Base-by-base conservation (phyloP, 2,888 invertebrate species). In the Petrophora chlorosata region DNA sequence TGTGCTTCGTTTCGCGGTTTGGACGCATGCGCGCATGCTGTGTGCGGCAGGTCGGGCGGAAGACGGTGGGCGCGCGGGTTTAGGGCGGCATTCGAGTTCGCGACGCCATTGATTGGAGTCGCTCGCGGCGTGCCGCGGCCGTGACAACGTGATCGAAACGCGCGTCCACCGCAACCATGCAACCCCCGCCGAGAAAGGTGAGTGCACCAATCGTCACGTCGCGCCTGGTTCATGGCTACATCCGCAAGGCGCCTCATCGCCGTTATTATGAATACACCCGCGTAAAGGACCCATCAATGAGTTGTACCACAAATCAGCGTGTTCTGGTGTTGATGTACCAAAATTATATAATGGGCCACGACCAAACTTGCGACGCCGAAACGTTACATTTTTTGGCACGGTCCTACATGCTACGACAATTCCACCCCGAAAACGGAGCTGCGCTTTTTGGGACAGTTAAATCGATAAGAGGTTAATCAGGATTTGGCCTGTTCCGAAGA, bases 131-230 rank as follows among this genome's bases (percentile, higher is more conserved):
- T 59, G 40, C 53, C 64, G 63, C 61, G 56, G 44, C 46, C 44
- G 62, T 45, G 41, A n/a, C 45, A 40, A 9, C 48, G 53, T 43
- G 36, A 29, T 12, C 29, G 9, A 25, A 7, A 4, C 23, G 50
- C 52, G 44, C 41, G n/a, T n/a, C n/a, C 53, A 44, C 46, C 40
- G 45, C 58, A 82, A 85, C 73, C 90, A 95, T 95, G 95, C 95
- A 95, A 93, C 95, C 95, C 76, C 95, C 95, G 75, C 95, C 95
- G 79, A 94, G 95, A 89, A 95, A 95, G 94, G 95, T 95, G 91
- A 93, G 92, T 80, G 32, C 35, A 57, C 29, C 50, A 12, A n/a
- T n/a, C 29, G 9, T 34, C 19, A n/a, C n/a, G n/a, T n/a, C 29
- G 3, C 39, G 5, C 9, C 3, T 22, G 26, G 26, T 26, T 42